These are phyloP conservation scores for Henricia sp. DNA, from an alignment of 53 echinoderm and acorn worm species.

Conservation along the genomic window DNA sequence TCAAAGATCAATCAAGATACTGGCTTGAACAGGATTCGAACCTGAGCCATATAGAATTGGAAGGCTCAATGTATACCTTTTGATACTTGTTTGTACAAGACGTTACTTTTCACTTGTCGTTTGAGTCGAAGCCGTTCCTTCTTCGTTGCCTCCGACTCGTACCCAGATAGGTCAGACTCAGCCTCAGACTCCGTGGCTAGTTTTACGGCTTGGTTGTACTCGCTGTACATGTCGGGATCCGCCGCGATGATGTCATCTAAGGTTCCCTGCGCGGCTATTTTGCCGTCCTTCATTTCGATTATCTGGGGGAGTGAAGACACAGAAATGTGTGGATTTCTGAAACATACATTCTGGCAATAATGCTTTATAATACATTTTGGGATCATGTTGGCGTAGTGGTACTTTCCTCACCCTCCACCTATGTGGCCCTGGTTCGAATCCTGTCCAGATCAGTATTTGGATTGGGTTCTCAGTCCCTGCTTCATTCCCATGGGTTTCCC, in stretches of 20 bases:
- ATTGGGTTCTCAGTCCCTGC: too few relatives aligned
- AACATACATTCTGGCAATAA: too few relatives aligned
- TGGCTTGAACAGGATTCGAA: too few relatives aligned
- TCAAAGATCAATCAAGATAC: too few relatives aligned
- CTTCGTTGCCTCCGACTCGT: slow-evolving; percentile 68
- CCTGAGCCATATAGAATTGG: too few relatives aligned
- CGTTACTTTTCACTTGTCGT: slow-evolving; percentile 65
- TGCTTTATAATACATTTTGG: too few relatives aligned
- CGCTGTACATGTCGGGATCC: slow-evolving; percentile 77
- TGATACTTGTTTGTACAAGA: slow-evolving; percentile 64
- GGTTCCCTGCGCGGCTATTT: slow-evolving; percentile 78
- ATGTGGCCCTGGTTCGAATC: too few relatives aligned
- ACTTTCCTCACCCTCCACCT: too few relatives aligned
- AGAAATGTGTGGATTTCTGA: not conserved
- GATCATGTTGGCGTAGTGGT: too few relatives aligned
- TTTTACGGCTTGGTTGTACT: slow-evolving; percentile 65
- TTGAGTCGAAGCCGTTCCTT: slow-evolving; percentile 69
- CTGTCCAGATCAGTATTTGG: too few relatives aligned
- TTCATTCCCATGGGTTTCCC: too few relatives aligned
- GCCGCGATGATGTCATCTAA: slow-evolving; percentile 82
- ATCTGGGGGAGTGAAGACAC: slow-evolving; percentile 47
- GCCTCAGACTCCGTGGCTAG: slow-evolving; percentile 77
- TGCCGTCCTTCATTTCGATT: slow-evolving; percentile 86
- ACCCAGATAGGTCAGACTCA: slow-evolving; percentile 65
- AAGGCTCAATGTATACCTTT: too few relatives aligned